Evolutionary conservation across 2,797 vertebrate species (phyloP), one percentile per base, ranked within the genome.

Genomic region (Pangasius djambal): DNA sequence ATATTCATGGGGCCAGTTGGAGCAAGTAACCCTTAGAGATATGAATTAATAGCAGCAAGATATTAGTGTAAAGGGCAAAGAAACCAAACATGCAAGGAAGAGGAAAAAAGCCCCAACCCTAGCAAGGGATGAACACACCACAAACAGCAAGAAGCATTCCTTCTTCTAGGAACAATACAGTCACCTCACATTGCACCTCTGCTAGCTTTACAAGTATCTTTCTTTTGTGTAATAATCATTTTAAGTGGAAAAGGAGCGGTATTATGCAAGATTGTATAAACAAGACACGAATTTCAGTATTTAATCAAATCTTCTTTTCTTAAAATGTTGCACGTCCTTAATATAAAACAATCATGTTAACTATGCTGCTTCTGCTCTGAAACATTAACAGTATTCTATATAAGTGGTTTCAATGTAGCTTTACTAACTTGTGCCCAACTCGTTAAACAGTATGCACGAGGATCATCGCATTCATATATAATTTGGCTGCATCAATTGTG

Each of bases 251-350:
- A 3, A 75, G 44, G 74, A 50, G 12, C 12, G 7, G 50, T 55
- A 55, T 79, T 79, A 79, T 55, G 77, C 77, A 79, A 79, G 77
- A 55, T 55, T 79, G 18, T 79, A 79, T 79, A 31, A 79, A 79
- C n/a, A 18, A 55, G 50, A 55, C 77, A 55, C 50, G 18, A 79
- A 79, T 79, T 31, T 8, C 28, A 3, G 13, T 55, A 79, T 79
- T 79, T 79, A 79, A 79, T 78, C 44, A 28, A 2, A 78, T n/a
- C 52, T 78, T 52, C 10, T 15, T n/a, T 20, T 4, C 15, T 55
- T n/a, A 79, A 55, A 79, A 57, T 65, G 25, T 6, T 52, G 28
- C 9, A 65, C 28, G 3, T 78, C 12, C 10, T 18, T 78, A 79
- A 55, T 57, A 79, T 52, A 79, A 79, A 79, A 79, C 50, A 65